Evolutionary conservation across 2,888 invertebrate genomes (phyloP).

Genomic region (Melieria crassipennis): DNA sequence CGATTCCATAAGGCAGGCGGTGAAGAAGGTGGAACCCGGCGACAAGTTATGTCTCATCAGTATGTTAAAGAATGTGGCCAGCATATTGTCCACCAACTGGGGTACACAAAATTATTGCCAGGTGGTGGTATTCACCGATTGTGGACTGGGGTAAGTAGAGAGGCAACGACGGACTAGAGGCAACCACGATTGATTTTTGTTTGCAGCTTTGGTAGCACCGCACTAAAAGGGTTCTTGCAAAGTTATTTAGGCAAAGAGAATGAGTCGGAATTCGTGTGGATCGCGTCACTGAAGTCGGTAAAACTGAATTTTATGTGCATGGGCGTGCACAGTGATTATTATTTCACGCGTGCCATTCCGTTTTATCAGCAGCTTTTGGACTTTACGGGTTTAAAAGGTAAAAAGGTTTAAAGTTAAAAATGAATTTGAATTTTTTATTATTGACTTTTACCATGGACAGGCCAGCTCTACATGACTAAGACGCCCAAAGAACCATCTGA

Average conservation of each 20-base stretch:
- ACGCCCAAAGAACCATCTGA: slow-evolving; percentile 45
- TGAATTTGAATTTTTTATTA: not conserved
- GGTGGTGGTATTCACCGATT: slow-evolving; percentile 81
- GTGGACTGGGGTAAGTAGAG: slow-evolving; percentile 70
- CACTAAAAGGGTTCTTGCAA: slow-evolving; percentile 71
- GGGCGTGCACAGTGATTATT: slow-evolving; percentile 73
- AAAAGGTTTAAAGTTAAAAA: slow-evolving; percentile 56
- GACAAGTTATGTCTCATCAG: slow-evolving; percentile 88
- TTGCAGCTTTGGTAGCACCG: slow-evolving; percentile 66
- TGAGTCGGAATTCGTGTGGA: slow-evolving; percentile 68
- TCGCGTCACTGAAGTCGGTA: slow-evolving; percentile 83
- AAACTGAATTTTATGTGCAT: slow-evolving; percentile 82
- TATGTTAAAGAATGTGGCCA: slow-evolving; percentile 81
- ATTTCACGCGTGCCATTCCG: slow-evolving; percentile 63
- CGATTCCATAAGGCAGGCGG: slow-evolving; percentile 78
- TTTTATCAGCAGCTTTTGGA: slow-evolving; percentile 83
- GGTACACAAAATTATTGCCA: slow-evolving; percentile 88
- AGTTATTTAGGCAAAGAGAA: slow-evolving; percentile 49
- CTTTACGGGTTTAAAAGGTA: slow-evolving; percentile 75
- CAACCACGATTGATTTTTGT: not conserved
- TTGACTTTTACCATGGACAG: slow-evolving; percentile 37
- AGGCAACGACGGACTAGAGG: slow-evolving; percentile 64
- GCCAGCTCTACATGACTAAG: slow-evolving; percentile 56
- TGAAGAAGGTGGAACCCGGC: slow-evolving; percentile 81
- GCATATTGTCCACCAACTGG: slow-evolving; percentile 87